Evolutionary conservation across 2,888 invertebrate genomes (phyloP).

Genomic region (Eristalinus aeneus): DNA sequence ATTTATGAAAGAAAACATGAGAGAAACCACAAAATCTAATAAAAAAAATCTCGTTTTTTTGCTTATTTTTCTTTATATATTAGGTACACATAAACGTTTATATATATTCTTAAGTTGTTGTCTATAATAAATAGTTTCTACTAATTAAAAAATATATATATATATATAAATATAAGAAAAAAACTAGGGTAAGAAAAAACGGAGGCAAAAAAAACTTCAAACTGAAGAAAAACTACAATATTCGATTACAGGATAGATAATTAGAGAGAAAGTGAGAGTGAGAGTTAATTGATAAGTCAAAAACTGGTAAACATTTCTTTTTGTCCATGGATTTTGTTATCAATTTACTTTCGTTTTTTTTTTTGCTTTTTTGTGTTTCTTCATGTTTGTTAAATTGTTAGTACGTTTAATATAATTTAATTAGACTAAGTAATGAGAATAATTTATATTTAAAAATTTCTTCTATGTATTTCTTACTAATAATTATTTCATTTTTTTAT

Average conservation of each 20-base stretch:
- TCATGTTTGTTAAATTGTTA: constrained; percentile 24
- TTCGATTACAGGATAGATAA: constrained; percentile 58
- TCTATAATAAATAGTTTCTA: constrained; percentile 50
- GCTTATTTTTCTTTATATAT: constrained; percentile 41
- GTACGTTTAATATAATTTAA: constrained; percentile 66
- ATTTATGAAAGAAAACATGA: constrained; percentile 21
- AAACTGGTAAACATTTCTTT: constrained; percentile 30
- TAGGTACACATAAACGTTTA: constrained; percentile 70
- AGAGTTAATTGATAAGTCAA: constrained; percentile 45
- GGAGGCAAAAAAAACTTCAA: neutral
- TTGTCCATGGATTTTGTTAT: constrained; percentile 11
- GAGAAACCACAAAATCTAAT: neutral
- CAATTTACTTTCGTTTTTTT: constrained; percentile 24
- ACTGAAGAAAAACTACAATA: constrained; percentile 3
- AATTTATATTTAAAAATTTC: constrained; percentile 66
- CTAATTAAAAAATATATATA: constrained; percentile 17
- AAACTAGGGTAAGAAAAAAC: constrained; percentile 1
- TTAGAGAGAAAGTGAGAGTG: constrained; percentile 23
- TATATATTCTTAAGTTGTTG: constrained; percentile 32
- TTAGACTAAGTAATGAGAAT: constrained; percentile 68
- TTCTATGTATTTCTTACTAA: constrained; percentile 64
- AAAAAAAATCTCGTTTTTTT: constrained; percentile 31
- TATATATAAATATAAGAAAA: neutral
- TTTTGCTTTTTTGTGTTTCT: constrained; percentile 8
- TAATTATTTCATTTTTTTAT: constrained; percentile 33